These are phyloP conservation scores for Stictocephala bisonia DNA, from an alignment of 2,888 invertebrate genomes.

Conservation along the genomic window DNA sequence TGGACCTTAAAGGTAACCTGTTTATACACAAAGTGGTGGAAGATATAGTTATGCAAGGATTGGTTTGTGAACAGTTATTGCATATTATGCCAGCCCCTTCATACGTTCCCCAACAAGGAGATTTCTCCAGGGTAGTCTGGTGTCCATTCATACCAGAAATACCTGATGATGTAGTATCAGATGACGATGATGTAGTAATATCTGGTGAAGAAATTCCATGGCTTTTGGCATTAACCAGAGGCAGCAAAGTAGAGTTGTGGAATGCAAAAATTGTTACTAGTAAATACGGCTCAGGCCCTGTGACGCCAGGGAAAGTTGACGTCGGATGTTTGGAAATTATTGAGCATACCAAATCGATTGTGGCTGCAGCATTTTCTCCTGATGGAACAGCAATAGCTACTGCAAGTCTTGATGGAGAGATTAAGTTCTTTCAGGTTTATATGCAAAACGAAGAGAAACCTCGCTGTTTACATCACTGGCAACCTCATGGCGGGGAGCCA, in stretches of 20 bases:
- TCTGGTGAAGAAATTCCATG: constrained; percentile 72
- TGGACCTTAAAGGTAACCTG: constrained; percentile 87
- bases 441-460: constrained; percentile 72
- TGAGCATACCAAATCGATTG: constrained; percentile 74
- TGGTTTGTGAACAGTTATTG: constrained; percentile 63
- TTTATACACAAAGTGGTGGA: constrained; percentile 83
- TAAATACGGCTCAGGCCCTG: constrained; percentile 65
- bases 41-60: constrained; percentile 70
- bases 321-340: constrained; percentile 70
- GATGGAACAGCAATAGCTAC: constrained; percentile 96
- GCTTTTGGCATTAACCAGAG: constrained; percentile 84
- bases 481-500: constrained; percentile 89
- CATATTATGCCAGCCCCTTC: constrained; percentile 53
- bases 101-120: not conserved
- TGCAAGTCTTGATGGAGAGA: constrained; percentile 87
- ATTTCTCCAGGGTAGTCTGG: constrained; percentile 82
- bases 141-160: constrained; percentile 87
- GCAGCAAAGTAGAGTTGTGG: constrained; percentile 71
- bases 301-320: constrained; percentile 64
- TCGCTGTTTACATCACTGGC: constrained; percentile 92
- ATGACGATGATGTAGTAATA: constrained; percentile 60
- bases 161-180: constrained; percentile 65
- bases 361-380: constrained; percentile 91
- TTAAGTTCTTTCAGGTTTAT: constrained; percentile 93
- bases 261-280: constrained; percentile 67